These are phyloP conservation scores for Autographa pulchrina DNA, from an alignment of 2,888 invertebrate species.

Conservation along the genomic window DNA sequence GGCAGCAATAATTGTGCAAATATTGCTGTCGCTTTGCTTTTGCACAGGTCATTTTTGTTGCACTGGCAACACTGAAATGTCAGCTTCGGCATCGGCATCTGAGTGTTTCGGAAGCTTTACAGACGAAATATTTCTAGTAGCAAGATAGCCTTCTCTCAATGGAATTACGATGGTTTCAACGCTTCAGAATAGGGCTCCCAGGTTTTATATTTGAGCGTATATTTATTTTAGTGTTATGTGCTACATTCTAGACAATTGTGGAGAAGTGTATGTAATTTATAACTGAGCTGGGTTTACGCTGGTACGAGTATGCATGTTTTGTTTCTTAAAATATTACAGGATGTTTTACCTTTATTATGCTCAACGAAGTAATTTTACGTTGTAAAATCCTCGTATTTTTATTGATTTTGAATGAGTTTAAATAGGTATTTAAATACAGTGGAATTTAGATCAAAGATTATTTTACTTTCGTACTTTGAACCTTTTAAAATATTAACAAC, in stretches of 20 bases:
- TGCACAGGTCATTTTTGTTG: too few species aligned
- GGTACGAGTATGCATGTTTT: slow-evolving; percentile 2
- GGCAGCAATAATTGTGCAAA: too few species aligned
- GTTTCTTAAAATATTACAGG: slow-evolving; percentile 6
- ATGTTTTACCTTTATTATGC: not conserved
- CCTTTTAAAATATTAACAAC: not conserved
- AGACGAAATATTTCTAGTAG: too few species aligned
- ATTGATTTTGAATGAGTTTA: not conserved
- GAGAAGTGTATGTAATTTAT: slow-evolving; percentile 4
- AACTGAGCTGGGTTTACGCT: not conserved
- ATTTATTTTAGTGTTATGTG: slow-evolving; percentile 9
- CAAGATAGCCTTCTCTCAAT: too few species aligned
- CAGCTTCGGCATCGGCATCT: too few species aligned
- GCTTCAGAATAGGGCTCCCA: slow-evolving; percentile 25
- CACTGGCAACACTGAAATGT: too few species aligned
- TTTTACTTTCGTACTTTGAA: not conserved
- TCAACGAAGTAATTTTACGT: not conserved
- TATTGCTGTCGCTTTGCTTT: too few species aligned
- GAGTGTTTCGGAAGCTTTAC: too few species aligned
- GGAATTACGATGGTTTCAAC: not conserved
- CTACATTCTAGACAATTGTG: slow-evolving; percentile 3
- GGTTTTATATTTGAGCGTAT: slow-evolving; percentile 19
- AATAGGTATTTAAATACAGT: not conserved
- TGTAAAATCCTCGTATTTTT: not conserved
- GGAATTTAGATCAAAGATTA: not conserved